These are phyloP conservation scores for Rhagium mordax DNA, from an alignment of 2,888 invertebrate species.

Conservation along the genomic window DNA sequence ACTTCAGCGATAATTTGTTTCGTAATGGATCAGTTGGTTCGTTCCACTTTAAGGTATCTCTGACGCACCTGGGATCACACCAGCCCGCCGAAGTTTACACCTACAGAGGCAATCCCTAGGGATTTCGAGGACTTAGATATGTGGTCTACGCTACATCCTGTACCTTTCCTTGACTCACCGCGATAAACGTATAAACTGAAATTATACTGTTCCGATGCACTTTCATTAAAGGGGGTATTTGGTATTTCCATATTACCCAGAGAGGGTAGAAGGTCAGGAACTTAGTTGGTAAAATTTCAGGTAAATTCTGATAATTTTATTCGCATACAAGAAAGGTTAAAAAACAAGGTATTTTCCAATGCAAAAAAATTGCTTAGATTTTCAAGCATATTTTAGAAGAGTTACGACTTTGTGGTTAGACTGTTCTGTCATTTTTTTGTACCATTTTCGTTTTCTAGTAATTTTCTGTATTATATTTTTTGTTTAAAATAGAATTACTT, in stretches of 20 bases:
- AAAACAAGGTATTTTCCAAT: too few relatives aligned
- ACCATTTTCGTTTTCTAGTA: too few relatives aligned
- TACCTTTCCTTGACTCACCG: conserved; percentile 15
- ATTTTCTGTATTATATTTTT: too few relatives aligned
- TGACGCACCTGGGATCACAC: conserved; percentile 58
- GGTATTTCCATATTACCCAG: not conserved
- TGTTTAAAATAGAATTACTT: too few relatives aligned
- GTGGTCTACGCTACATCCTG: conserved; percentile 33
- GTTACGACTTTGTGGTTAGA: too few relatives aligned
- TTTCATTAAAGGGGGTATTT: conserved; percentile 14
- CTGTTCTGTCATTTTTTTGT: too few relatives aligned
- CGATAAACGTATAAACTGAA: conserved; percentile 22
- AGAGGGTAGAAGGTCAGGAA: too few relatives aligned
- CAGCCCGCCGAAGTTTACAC: conserved; percentile 46
- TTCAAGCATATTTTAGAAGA: too few relatives aligned
- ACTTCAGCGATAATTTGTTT: conserved; percentile 53
- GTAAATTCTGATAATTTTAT: too few relatives aligned
- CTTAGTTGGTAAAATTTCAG: too few relatives aligned
- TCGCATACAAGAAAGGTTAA: too few relatives aligned
- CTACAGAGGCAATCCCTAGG: conserved; percentile 38
- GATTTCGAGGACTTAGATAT: conserved; percentile 41
- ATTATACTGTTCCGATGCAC: conserved; percentile 12
- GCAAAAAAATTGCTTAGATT: too few relatives aligned
- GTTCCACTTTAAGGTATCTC: conserved; percentile 58
- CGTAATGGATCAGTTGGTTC: conserved; percentile 56